Conservation (phyloP, 2,888 invertebrate genomes). For the Dermolepida albohirtum region DNA sequence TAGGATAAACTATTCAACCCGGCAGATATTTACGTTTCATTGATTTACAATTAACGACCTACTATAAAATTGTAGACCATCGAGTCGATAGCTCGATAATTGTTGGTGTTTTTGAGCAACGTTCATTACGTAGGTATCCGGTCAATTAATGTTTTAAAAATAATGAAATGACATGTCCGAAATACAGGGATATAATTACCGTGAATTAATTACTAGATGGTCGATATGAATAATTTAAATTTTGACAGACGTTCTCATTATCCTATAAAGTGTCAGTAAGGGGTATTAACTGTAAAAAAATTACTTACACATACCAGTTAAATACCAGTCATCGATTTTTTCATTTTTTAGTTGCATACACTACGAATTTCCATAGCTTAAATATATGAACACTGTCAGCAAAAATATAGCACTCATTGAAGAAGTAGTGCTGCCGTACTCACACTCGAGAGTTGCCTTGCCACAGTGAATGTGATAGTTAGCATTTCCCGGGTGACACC, state of each 20-base stretch:
- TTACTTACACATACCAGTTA: no score
- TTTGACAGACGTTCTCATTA: constrained; percentile 4
- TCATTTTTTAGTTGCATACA: no score
- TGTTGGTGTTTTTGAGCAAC: constrained; percentile 5
- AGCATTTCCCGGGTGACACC: no score
- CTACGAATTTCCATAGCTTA: no score
- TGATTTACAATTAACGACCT: constrained; percentile 21
- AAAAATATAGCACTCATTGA: no score
- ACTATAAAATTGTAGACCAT: constrained; percentile 15
- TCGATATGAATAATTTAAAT: constrained; percentile 24
- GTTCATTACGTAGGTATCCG: constrained; percentile 5
- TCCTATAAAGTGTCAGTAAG: no score
- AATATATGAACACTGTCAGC: no score
- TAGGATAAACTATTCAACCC: constrained; percentile 2
- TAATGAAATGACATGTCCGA: constrained; percentile 13
- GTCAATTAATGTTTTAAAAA: constrained; percentile 21
- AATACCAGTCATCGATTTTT: no score
- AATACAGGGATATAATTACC: constrained; percentile 6
- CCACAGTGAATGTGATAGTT: no score
- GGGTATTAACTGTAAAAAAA: no score
- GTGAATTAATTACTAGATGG: not conserved
- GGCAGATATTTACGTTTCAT: constrained; percentile 19
- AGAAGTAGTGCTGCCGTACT: no score
- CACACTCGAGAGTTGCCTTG: no score
- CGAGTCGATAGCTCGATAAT: constrained; percentile 11